A percentile compares a stretch with the other conserved stretches of the same genome.
Conservation (phyloP, 2,888 invertebrate genomes). For the Myathropa florea region DNA sequence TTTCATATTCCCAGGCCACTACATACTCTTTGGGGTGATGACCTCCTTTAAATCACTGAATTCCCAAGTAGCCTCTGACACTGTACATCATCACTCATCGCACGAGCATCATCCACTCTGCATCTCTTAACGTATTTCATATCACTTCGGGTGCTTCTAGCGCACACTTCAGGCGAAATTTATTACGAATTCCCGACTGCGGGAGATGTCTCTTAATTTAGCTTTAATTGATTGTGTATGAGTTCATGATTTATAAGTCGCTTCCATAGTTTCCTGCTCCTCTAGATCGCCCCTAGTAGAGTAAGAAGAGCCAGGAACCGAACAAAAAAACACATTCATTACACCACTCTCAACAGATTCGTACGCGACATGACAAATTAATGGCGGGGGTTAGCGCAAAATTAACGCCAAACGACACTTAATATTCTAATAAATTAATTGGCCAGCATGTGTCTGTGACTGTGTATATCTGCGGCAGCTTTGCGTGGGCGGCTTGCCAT, state of each 20-base stretch:
- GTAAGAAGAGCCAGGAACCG: background rate
- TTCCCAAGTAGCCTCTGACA: background rate
- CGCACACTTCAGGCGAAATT: background rate
- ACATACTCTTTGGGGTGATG: too few species aligned
- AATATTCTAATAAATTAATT: conserved; percentile 64
- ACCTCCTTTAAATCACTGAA: background rate
- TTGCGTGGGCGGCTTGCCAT: conserved; percentile 25
- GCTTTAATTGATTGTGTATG: conserved; percentile 23
- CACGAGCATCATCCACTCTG: background rate
- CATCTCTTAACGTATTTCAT: background rate
- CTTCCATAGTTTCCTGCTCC: conserved; percentile 11
- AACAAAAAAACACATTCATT: conserved; percentile 35
- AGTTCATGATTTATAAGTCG: conserved; percentile 43
- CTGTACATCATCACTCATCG: background rate
- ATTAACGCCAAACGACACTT: conserved; percentile 55
- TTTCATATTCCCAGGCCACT: too few species aligned
- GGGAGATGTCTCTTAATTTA: conserved; percentile 18
- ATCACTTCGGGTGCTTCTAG: background rate
- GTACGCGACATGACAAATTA: conserved; percentile 59
- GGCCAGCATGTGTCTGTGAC: conserved; percentile 34
- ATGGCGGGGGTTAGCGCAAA: conserved; percentile 47
- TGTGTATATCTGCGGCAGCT: conserved; percentile 5
- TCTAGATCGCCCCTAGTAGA: background rate
- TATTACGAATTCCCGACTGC: background rate
- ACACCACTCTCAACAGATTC: conserved; percentile 39